Conservation (phyloP, 2,888 invertebrate genomes). For the Kuschelorhynchus macadamiae region DNA sequence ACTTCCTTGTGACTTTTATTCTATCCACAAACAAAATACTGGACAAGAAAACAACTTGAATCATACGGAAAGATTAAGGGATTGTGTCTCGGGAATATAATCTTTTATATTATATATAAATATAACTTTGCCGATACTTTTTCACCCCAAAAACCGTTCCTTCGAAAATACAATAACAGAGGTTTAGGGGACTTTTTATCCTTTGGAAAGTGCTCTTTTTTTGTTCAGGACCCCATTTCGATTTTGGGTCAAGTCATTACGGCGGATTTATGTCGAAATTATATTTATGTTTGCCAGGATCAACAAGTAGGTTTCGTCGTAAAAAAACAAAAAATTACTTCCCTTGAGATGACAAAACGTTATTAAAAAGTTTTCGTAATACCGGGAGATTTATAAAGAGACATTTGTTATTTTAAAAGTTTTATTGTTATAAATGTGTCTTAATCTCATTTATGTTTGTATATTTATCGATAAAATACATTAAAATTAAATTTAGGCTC, state of each 20-base stretch:
- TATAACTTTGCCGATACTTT: constrained; percentile 30
- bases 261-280: constrained; percentile 42
- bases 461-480: too few species aligned
- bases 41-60: constrained; percentile 32
- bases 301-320: constrained; percentile 38
- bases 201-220: constrained; percentile 38
- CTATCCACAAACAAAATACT: constrained; percentile 27
- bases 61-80: constrained; percentile 27
- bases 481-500: too few species aligned
- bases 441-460: too few species aligned
- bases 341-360: constrained; percentile 17
- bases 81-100: constrained; percentile 34
- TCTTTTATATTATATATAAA: too few species aligned
- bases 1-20: constrained; percentile 24
- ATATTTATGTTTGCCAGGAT: constrained; percentile 43
- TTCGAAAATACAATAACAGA: constrained; percentile 41
- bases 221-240: constrained; percentile 33
- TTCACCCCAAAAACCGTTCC: constrained; percentile 27
- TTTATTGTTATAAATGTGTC: too few species aligned
- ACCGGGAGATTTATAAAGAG: constrained; percentile 2
- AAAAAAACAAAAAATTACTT: constrained; percentile 29
- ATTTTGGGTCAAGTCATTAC: constrained; percentile 44
- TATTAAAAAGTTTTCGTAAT: constrained; percentile 27
- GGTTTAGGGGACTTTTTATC: constrained; percentile 29
- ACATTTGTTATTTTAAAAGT: not conserved